Conservation (phyloP, 2,797 vertebrate species). For the Simalia tracyae region DNA sequence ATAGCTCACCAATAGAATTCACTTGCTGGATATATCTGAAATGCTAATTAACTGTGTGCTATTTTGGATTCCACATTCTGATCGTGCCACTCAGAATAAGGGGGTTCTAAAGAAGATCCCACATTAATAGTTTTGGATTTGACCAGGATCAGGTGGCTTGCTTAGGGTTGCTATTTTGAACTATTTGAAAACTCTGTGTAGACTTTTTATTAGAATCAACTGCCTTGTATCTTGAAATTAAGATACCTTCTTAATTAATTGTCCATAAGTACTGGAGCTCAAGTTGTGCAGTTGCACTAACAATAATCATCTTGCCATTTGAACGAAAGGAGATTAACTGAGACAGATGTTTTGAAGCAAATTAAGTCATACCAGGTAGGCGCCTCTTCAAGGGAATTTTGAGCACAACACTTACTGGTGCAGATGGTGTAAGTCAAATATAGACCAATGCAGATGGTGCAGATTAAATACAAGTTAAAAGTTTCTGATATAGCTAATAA, state of each 20-base stretch:
- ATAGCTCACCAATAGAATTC: conserved; percentile 13
- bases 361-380: not conserved
- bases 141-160: not conserved
- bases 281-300: conserved; percentile 1
- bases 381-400: not conserved
- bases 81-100: not conserved
- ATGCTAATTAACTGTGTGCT: not conserved
- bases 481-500: not conserved
- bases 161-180: not conserved
- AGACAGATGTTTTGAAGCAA: not conserved
- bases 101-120: not conserved
- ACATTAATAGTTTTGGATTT: not conserved
- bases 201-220: not conserved
- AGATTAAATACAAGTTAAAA: not conserved
- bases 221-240: not conserved
- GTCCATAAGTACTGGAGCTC: not conserved
- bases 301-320: not conserved
- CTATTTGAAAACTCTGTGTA: not conserved
- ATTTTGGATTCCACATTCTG: not conserved
- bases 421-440: not conserved
- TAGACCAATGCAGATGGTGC: not conserved
- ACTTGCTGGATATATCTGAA: not conserved
- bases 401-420: not conserved
- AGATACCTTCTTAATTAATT: not conserved
- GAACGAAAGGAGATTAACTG: not conserved